Evolutionary conservation across 2,113 vertebrate genomes (phyloP).

Genomic region (human (Homo sapiens)): DNA sequence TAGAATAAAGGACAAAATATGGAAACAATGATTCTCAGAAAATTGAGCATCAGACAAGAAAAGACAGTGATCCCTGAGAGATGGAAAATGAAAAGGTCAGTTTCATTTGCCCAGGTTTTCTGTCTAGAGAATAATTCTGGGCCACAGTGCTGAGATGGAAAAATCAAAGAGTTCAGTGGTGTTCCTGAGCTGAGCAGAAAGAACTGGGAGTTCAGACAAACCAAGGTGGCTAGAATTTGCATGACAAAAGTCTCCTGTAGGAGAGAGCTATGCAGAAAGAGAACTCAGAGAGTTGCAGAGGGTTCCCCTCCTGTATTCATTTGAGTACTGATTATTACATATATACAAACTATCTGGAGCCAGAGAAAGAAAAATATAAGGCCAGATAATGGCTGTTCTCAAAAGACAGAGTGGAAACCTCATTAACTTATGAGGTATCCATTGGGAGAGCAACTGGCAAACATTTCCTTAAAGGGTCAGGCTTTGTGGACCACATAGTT

Average conservation of each 20-base stretch:
- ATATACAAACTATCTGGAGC: not conserved
- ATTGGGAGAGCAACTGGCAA: not conserved
- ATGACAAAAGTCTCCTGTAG: not conserved
- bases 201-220: not conserved
- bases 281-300: not conserved
- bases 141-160: not conserved
- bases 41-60: not conserved
- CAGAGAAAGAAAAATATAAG: not conserved
- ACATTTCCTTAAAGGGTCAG: not conserved
- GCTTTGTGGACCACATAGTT: not conserved
- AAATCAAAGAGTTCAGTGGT: not conserved
- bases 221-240: not conserved
- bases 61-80: not conserved
- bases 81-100: not conserved
- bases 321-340: not conserved
- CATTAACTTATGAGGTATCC: not conserved
- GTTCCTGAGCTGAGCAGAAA: not conserved
- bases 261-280: not conserved
- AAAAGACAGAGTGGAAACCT: not conserved
- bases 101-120: not conserved
- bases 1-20: not conserved
- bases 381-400: not conserved
- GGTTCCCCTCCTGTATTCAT: not conserved
- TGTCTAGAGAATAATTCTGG: not conserved
- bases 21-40: not conserved